These are phyloP conservation scores for Drosophila limbata DNA, from an alignment of 2,888 invertebrate genomes.

Conservation along the genomic window DNA sequence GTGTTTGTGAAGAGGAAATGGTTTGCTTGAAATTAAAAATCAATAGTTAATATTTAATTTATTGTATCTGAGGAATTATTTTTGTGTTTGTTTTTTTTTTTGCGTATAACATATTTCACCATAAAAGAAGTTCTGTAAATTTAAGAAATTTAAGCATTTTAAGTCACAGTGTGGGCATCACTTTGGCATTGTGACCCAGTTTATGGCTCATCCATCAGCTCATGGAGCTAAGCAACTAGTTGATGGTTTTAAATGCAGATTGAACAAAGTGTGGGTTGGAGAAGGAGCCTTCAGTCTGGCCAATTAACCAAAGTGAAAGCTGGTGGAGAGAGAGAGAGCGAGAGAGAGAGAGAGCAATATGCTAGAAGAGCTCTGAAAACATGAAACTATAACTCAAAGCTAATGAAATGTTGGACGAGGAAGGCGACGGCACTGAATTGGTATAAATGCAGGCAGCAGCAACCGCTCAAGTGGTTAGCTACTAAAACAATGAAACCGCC, in stretches of 20 bases:
- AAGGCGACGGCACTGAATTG: conserved; percentile 60
- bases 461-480: conserved; percentile 45
- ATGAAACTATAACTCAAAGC: conserved; percentile 60
- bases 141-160: background rate
- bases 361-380: conserved; percentile 11
- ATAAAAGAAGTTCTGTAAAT: too few relatives aligned
- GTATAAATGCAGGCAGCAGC: conserved; percentile 59
- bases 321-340: conserved; percentile 5
- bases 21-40: too few relatives aligned
- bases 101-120: too few relatives aligned
- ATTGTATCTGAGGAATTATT: too few relatives aligned
- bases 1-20: background rate
- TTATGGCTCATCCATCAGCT: conserved; percentile 1
- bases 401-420: conserved; percentile 70
- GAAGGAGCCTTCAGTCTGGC: conserved; percentile 20
- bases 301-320: conserved; percentile 67
- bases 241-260: conserved; percentile 19
- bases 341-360: background rate
- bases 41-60: too few relatives aligned
- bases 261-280: background rate
- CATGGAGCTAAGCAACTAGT: conserved; percentile 11
- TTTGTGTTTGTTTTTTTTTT: too few relatives aligned
- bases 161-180: conserved; percentile 2
- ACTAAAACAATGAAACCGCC: conserved; percentile 37
- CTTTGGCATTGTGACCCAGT: conserved; percentile 26